A percentile compares a stretch with the other conserved stretches of the same genome.
These are phyloP conservation scores for Perdix hodgsoniae DNA, from an alignment of 2,797 vertebrate genomes.

Conservation along the genomic window DNA sequence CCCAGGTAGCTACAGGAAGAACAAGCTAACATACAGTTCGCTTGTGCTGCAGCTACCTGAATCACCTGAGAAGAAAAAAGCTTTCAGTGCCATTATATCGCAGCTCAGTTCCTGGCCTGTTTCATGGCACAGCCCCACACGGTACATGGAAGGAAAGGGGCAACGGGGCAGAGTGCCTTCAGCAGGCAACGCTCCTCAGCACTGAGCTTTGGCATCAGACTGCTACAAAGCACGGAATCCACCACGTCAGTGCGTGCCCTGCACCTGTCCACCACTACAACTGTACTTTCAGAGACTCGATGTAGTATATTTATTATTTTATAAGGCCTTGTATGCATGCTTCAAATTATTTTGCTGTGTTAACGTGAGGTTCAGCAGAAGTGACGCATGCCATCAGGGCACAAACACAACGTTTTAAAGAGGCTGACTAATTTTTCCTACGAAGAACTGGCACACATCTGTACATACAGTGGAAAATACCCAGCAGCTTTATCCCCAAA, in stretches of 20 bases:
- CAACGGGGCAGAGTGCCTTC: neutral
- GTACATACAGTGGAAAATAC: neutral
- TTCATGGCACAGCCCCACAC: fast-evolving
- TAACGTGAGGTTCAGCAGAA: neutral
- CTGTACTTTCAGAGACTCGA: neutral
- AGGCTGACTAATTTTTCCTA: neutral
- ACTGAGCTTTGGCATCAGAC: neutral
- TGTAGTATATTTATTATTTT: neutral
- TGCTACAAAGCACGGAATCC: neutral
- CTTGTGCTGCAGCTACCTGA: neutral
- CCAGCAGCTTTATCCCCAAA: neutral
- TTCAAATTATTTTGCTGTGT: neutral
- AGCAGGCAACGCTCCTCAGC: fast-evolving
- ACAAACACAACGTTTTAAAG: neutral
- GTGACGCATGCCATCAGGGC: neutral
- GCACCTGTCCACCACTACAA: neutral
- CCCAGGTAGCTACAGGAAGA: neutral
- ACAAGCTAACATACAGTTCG: neutral
- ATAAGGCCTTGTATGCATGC: neutral
- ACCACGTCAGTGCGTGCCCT: neutral
- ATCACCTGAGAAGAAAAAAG: neutral
- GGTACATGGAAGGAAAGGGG: fast-evolving
- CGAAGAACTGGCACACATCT: too few species aligned
- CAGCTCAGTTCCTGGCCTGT: neutral
- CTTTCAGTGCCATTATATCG: neutral